Base-by-base conservation (phyloP, 2,888 invertebrate species). In the Nematopogon swammerdamellus region DNA sequence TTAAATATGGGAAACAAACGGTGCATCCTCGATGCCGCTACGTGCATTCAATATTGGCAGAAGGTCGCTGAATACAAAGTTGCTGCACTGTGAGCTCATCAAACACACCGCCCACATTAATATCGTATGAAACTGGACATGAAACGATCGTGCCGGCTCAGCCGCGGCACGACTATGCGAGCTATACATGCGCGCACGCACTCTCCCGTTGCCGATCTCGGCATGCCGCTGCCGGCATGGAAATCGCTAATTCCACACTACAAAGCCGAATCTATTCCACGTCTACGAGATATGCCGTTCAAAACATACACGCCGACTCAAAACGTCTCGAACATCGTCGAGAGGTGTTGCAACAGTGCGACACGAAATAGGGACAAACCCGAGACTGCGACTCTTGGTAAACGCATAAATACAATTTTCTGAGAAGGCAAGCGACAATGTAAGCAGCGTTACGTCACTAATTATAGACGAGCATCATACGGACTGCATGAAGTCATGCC, bases 21-120 rank as follows among this genome's bases (percentile, higher is more conserved):
- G 72, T 76, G 68, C 75, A 75, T 68, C 63, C 19, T 45, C 19
- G 8, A 10, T 14, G 19, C 14, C 16, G 36, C 47, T 29, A 67
- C 68, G 68, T 65, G 72, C 69, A 68, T 66, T 67, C 68, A 67
- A 66, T 70, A 72, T 72, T 64, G 70, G 70, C 42, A 29, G 20
- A 70, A 72, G 72, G 74, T 67, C 71, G 70, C 64, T 62, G 76
- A 74, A 77, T 77, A 75, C 76, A 72, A 72, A 76, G 72, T 72
- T 67, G 68, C 64, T 57, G 58, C n/a, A n/a, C 65, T 68, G 64
- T 77, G 77, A 79, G 75, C 70, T 77, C 79, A 79, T 80, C 71
- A 82, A 80, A 72, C 69, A 70, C 65, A 69, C 81, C 76, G 77
- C 79, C 72, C 72, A 65, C 67, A 74, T 80, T 70, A 80, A 75